These are phyloP conservation scores for Tillus elongatus DNA, from an alignment of 2,888 invertebrate genomes.

Conservation along the genomic window DNA sequence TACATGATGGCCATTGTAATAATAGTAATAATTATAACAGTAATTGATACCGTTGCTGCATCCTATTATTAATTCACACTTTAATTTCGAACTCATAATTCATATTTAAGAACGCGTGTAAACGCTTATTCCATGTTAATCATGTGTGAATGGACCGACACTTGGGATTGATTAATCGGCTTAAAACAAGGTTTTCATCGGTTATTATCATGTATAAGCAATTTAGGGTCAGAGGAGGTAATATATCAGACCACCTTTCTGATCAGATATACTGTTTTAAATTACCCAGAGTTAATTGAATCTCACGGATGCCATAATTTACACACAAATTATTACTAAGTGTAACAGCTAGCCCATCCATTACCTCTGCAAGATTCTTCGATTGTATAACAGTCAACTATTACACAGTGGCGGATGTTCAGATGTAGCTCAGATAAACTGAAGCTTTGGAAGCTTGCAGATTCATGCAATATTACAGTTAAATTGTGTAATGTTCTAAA, in stretches of 20 bases:
- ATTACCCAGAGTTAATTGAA: conserved; percentile 3
- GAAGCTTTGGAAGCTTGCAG: no score
- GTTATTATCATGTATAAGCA: neutral
- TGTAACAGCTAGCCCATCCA: conserved; percentile 4
- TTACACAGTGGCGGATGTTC: no score
- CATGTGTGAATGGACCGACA: neutral
- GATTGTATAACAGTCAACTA: conserved; percentile 3
- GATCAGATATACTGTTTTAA: neutral
- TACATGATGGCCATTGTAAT: no score
- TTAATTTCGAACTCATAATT: no score
- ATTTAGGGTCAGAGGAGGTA: neutral
- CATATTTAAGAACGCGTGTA: no score
- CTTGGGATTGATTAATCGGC: neutral
- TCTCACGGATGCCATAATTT: neutral
- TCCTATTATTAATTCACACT: no score
- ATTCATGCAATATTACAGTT: no score
- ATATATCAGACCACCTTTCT: conserved; percentile 3
- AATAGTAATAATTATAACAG: no score
- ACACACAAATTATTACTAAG: conserved; percentile 1
- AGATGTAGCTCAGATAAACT: no score
- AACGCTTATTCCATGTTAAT: no score
- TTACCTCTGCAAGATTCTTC: neutral
- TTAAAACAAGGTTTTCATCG: conserved; percentile 1
- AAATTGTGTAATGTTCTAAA: no score
- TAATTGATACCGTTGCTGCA: no score